Conservation (phyloP, 1,140 invertebrate species). For the Eriosoma lanigerum region DNA sequence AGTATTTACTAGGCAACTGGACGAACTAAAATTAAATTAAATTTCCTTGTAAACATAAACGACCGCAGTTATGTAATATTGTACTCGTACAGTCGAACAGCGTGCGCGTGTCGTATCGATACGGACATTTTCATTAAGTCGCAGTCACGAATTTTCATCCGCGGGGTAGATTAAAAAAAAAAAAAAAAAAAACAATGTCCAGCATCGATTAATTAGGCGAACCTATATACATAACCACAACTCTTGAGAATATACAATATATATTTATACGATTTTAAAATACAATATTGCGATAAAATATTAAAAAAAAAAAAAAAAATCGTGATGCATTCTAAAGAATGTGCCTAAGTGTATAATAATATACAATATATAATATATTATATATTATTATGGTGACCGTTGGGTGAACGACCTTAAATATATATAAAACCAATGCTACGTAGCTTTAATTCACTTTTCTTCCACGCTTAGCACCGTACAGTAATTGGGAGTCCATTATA, state of each 20-base stretch:
- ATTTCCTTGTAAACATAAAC: no score
- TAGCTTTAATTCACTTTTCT: slow-evolving; percentile 33
- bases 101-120: not conserved
- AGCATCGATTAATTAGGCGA: no score
- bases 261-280: no score
- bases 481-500: slow-evolving; percentile 35
- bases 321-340: slow-evolving; percentile 22
- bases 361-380: slow-evolving; percentile 13
- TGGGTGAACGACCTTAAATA: slow-evolving; percentile 47
- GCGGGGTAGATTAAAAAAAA: not conserved
- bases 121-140: no score
- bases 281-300: not conserved
- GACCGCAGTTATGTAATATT: no score
- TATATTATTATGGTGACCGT: slow-evolving; percentile 5
- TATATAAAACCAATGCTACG: slow-evolving; percentile 22
- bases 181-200: slow-evolving; percentile 2
- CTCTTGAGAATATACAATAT: no score
- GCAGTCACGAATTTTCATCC: slow-evolving; percentile 3
- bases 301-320: slow-evolving; percentile 27
- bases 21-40: no score
- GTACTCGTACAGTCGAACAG: no score
- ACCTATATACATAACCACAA: no score
- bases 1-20: no score
- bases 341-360: not conserved
- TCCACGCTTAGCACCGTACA: slow-evolving; percentile 4